Conservation (phyloP, 2,797 vertebrate genomes). For the Kryptopterus vitreolus region DNA sequence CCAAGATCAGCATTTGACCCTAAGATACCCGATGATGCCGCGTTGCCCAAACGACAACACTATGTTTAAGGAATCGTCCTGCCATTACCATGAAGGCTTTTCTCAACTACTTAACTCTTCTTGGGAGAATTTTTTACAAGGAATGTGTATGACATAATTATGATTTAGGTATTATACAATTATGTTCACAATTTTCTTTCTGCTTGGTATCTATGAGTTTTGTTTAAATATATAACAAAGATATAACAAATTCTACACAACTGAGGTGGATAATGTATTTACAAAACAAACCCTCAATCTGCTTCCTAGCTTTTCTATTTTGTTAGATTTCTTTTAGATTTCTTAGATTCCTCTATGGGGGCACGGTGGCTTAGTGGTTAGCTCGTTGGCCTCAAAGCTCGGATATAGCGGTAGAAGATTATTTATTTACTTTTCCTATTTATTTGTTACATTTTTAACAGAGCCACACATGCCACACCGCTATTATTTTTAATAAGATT, state of each 20-base stretch:
- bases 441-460: too few relatives aligned
- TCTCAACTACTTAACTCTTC: neutral
- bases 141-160: neutral
- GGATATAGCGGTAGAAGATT: too few relatives aligned
- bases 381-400: too few relatives aligned
- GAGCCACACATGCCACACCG: too few relatives aligned
- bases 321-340: neutral
- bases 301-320: neutral
- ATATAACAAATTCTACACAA: neutral
- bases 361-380: too few relatives aligned
- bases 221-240: neutral
- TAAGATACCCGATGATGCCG: neutral
- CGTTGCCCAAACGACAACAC: neutral
- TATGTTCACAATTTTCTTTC: neutral
- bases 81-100: neutral
- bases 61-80: neutral
- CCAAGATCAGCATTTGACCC: conserved; percentile 8
- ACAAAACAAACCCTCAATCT: neutral
- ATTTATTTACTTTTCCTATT: too few relatives aligned
- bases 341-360: too few relatives aligned
- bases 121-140: neutral
- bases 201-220: neutral
- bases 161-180: neutral
- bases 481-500: too few relatives aligned
- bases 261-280: neutral